These are phyloP conservation scores for Cochlearius cochlearius DNA, from an alignment of 2,113 vertebrate genomes.

Conservation along the genomic window DNA sequence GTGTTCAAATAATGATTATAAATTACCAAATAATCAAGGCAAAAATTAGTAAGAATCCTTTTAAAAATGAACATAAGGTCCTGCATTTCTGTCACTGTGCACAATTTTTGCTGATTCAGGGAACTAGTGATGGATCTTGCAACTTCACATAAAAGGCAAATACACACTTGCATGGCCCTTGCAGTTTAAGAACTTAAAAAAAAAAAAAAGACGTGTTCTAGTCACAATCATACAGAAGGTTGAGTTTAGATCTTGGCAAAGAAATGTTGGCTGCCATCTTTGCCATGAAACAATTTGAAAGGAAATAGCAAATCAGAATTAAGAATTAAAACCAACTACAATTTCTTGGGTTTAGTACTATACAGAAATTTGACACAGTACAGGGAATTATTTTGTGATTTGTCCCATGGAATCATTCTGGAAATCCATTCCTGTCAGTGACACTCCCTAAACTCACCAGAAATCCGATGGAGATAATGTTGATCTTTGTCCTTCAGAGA, in stretches of 20 bases:
- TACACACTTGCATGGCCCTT: background rate
- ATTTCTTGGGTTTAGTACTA: background rate
- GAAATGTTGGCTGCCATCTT: background rate
- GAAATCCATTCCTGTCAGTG: background rate
- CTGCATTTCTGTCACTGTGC: background rate
- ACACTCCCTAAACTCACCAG: background rate
- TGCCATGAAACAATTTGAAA: background rate
- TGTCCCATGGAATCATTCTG: background rate
- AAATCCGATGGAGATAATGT: accelerated
- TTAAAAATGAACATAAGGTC: background rate
- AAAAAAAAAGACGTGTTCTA: background rate
- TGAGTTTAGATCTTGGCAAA: background rate
- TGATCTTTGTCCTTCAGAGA: background rate
- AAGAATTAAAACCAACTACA: background rate
- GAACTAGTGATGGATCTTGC: background rate
- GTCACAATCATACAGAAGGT: background rate
- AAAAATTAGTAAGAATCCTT: background rate
- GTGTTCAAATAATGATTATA: background rate
- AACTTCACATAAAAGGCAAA: background rate
- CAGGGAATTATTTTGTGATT: background rate
- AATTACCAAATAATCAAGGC: background rate
- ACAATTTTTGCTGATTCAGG: background rate
- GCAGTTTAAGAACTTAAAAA: background rate
- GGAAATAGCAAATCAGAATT: background rate
- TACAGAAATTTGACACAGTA: background rate